These are phyloP conservation scores for Leptodactylus fuscus DNA, from an alignment of 2,113 vertebrate species.

Conservation along the genomic window DNA sequence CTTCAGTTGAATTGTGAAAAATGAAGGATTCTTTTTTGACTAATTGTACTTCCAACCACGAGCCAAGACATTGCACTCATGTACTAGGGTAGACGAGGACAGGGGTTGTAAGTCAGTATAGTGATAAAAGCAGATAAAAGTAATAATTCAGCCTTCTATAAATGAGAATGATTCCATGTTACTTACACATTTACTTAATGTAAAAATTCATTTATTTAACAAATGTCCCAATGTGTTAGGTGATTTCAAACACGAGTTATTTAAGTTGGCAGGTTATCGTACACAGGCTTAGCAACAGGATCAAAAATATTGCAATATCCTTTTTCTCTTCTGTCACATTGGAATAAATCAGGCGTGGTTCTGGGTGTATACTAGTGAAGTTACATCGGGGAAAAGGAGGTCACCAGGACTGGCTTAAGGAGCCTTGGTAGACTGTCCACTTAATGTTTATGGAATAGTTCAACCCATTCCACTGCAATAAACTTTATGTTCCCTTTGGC, in stretches of 20 bases:
- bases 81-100: slow-evolving; percentile 47
- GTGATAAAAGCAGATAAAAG: slow-evolving; percentile 33
- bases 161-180: slow-evolving; percentile 38
- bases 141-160: slow-evolving; percentile 35
- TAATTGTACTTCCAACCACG: slow-evolving; percentile 20
- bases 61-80: slow-evolving; percentile 23
- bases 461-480: background rate
- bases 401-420: slow-evolving; percentile 1
- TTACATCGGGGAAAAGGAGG: slow-evolving; percentile 36
- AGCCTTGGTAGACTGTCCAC: background rate
- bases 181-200: slow-evolving; percentile 43
- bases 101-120: slow-evolving; percentile 25
- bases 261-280: slow-evolving; percentile 50
- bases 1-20: slow-evolving; percentile 37
- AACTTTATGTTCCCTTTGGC: background rate
- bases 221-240: slow-evolving; percentile 53
- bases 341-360: slow-evolving; percentile 37
- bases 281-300: slow-evolving; percentile 46
- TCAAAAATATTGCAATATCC: slow-evolving; percentile 35
- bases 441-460: background rate
- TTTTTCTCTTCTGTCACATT: background rate
- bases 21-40: slow-evolving; percentile 12
- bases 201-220: slow-evolving; percentile 54
- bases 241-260: slow-evolving; percentile 56
- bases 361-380: background rate